A percentile compares a stretch with the other conserved stretches of the same genome.
Conservation (phyloP, 92 coral and sea anemone species). For the Bergia sp. region DNA sequence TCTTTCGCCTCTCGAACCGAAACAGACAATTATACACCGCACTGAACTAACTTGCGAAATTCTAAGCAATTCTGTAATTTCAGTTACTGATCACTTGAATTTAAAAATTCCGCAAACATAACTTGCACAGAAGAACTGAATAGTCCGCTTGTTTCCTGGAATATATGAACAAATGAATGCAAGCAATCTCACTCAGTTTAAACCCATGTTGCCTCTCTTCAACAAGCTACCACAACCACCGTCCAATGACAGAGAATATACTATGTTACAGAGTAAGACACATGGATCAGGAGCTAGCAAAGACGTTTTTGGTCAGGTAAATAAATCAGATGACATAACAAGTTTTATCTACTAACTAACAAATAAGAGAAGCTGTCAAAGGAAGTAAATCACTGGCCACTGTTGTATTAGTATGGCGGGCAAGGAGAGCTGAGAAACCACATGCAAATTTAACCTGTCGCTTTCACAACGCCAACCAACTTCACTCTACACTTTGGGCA, state of each 20-base stretch:
- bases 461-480: conserved; percentile 7
- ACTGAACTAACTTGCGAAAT: conserved; percentile 1
- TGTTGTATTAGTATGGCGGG: background rate
- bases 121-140: background rate
- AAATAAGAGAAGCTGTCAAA: conserved; percentile 25
- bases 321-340: background rate
- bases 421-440: conserved; percentile 27
- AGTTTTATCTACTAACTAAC: background rate
- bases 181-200: background rate
- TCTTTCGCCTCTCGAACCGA: background rate
- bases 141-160: background rate
- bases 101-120: background rate
- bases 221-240: background rate
- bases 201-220: background rate
- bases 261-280: background rate
- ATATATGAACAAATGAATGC: background rate
- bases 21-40: background rate
- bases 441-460: conserved; percentile 45
- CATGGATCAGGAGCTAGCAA: background rate
- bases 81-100: background rate
- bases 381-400: conserved; percentile 15
- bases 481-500: conserved; percentile 2
- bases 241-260: background rate
- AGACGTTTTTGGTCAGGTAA: background rate
- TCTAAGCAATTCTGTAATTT: background rate